Conservation (phyloP, 2,888 invertebrate genomes). For the Cepaea hortensis region DNA sequence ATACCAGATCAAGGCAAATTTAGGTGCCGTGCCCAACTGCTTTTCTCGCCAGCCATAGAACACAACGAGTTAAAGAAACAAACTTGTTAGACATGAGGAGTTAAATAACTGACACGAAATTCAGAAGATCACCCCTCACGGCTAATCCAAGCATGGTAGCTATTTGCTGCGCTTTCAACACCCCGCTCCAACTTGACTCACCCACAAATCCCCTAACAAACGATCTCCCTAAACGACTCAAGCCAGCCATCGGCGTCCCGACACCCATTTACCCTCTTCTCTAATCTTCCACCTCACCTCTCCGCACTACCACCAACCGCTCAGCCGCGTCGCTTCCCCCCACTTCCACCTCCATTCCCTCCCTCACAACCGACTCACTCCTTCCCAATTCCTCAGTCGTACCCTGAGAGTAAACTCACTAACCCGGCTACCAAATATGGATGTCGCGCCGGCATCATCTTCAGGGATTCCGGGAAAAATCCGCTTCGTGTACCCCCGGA, state of each 20-base stretch:
- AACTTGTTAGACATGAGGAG: no score
- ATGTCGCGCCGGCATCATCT: background rate
- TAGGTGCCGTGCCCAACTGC: no score
- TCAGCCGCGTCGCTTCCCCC: background rate
- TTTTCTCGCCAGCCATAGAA: no score
- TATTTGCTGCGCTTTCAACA: background rate
- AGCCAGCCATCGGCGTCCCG: background rate
- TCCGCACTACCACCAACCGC: no score
- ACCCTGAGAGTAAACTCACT: background rate
- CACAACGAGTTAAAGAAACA: no score
- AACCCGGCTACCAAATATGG: conserved; percentile 31
- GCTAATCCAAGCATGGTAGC: background rate
- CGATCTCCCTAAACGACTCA: background rate
- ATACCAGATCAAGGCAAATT: no score
- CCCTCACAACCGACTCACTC: background rate
- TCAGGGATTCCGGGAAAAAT: background rate
- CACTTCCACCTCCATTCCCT: background rate
- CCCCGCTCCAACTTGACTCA: background rate
- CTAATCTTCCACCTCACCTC: background rate
- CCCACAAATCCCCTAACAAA: background rate
- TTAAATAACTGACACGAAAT: no score
- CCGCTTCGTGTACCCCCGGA: background rate
- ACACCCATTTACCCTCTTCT: no score
- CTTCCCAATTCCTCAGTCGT: no score
- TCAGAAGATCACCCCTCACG: no score